These are phyloP conservation scores for Caenorhabditis angaria DNA, from an alignment of 2,888 invertebrate genomes.

Conservation along the genomic window DNA sequence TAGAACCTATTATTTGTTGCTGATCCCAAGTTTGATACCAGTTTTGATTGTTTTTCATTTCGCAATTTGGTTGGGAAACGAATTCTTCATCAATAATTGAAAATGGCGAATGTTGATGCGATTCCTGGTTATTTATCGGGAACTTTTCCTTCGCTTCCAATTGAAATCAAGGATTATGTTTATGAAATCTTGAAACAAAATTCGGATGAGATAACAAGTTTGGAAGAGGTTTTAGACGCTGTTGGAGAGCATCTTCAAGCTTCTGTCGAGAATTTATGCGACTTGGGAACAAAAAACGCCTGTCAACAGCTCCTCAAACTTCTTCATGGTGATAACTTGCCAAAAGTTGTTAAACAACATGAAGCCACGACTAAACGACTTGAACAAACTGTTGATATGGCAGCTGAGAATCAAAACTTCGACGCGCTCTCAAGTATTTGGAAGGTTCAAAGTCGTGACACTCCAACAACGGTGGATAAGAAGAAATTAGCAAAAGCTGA, in stretches of 20 bases:
- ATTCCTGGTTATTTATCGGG: conserved; percentile 59
- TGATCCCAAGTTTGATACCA: conserved; percentile 54
- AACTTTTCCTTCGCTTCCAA: conserved; percentile 61
- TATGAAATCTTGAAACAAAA: conserved; percentile 64
- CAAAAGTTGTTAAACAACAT: conserved; percentile 45
- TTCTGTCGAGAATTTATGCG: conserved; percentile 42
- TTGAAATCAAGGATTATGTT: conserved; percentile 62
- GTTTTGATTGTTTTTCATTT: conserved; percentile 55
- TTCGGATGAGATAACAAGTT: conserved; percentile 60
- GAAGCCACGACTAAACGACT: conserved; percentile 60
- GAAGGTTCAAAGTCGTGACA: conserved; percentile 68
- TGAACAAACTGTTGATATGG: conserved; percentile 70
- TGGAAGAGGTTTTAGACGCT: conserved; percentile 66
- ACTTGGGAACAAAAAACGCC: conserved; percentile 52
- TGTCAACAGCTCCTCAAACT: conserved; percentile 62
- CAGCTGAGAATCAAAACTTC: conserved; percentile 61
- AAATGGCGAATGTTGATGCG: conserved; percentile 54
- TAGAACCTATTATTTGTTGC: conserved; percentile 44
- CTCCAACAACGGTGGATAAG: conserved; percentile 66
- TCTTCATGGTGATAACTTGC: conserved; percentile 64
- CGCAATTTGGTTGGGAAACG: conserved; percentile 59
- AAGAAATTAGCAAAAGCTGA: conserved; percentile 68
- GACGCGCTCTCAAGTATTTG: conserved; percentile 65
- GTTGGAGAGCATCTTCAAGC: conserved; percentile 66
- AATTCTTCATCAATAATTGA: conserved; percentile 61